Conservation (phyloP, 2,888 invertebrate species). For the Zeuzera pyrina region DNA sequence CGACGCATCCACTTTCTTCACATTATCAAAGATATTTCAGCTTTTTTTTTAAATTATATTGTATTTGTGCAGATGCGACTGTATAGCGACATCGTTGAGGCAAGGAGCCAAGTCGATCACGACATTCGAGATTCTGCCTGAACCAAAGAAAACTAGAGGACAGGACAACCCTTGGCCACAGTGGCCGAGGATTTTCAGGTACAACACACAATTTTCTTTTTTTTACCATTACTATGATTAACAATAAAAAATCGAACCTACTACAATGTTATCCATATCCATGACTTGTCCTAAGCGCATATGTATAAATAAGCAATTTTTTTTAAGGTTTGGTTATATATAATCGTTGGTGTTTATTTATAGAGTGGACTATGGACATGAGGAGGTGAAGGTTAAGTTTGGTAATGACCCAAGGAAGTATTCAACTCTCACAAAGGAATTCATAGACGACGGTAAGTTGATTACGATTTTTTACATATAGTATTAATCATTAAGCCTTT, state of each 20-base stretch:
- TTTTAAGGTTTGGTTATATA: background rate
- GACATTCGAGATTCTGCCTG: slow-evolving; percentile 97
- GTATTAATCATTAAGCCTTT: background rate
- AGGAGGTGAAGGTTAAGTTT: slow-evolving; percentile 93
- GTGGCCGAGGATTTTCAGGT: slow-evolving; percentile 95
- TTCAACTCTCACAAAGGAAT: slow-evolving; percentile 95
- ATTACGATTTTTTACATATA: background rate
- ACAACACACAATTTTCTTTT: too few species aligned
- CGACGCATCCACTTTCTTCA: too few species aligned
- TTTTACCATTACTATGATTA: too few species aligned
- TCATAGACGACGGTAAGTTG: slow-evolving; percentile 86
- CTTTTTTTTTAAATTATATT: background rate
- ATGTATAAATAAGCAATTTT: background rate
- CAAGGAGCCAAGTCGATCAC: slow-evolving; percentile 94
- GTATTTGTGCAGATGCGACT: slow-evolving; percentile 81
- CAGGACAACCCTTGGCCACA: slow-evolving; percentile 99
- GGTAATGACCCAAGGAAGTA: slow-evolving; percentile 95
- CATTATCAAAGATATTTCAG: too few species aligned
- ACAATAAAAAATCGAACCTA: too few species aligned
- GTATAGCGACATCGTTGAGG: slow-evolving; percentile 96
- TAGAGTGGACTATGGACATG: slow-evolving; percentile 97
- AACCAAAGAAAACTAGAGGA: slow-evolving; percentile 86
- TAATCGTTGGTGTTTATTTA: too few species aligned
- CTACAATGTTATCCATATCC: too few species aligned
- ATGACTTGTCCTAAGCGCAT: too few species aligned